Conservation (phyloP, 2,888 invertebrate species). For the Acanthosepion pharaonis region DNA sequence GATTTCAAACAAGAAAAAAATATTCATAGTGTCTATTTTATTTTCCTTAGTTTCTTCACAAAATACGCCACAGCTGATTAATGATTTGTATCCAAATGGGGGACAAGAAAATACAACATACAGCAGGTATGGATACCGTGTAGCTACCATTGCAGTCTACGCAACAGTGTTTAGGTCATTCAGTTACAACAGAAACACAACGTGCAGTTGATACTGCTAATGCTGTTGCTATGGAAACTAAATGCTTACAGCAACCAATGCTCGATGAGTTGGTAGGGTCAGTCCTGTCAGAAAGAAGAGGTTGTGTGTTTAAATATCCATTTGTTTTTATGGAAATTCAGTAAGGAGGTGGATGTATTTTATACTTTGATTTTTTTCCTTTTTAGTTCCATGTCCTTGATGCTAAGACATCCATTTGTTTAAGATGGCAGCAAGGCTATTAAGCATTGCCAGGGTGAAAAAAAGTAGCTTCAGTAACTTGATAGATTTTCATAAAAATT, state of each 20-base stretch:
- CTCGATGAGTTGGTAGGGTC: background rate
- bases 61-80: background rate
- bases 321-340: background rate
- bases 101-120: background rate
- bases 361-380: no score
- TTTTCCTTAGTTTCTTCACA: background rate
- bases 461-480: no score
- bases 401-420: no score
- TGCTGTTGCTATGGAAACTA: background rate
- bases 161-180: background rate
- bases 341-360: no score
- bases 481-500: no score
- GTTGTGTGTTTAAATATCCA: background rate
- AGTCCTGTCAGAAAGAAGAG: background rate
- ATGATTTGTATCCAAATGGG: background rate
- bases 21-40: background rate
- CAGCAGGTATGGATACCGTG: background rate
- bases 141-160: background rate
- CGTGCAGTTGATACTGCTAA: constrained; percentile 9
- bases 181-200: background rate
- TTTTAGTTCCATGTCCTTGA: no score
- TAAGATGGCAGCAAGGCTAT: no score
- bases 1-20: no score
- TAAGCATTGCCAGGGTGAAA: no score
- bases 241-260: background rate